These are phyloP conservation scores for Ovibos moschatus DNA, from an alignment of 2,113 vertebrate species.

Conservation along the genomic window DNA sequence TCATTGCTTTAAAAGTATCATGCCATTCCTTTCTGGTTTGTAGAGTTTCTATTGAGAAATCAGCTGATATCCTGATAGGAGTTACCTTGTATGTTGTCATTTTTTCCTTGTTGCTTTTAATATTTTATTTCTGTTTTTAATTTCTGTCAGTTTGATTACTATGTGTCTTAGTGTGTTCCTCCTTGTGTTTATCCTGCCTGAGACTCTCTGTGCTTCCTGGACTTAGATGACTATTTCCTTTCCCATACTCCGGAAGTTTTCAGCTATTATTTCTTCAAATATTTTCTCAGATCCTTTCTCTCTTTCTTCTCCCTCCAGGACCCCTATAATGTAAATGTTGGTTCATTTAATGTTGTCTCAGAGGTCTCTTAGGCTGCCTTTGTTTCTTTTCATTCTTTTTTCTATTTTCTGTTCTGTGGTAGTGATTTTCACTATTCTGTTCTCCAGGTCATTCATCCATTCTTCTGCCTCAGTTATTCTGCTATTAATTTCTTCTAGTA, in stretches of 20 bases:
- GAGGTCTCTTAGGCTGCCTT: not conserved
- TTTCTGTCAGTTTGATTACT: not conserved
- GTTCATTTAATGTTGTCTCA: not conserved
- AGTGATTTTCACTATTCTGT: not conserved
- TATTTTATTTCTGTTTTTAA: not conserved
- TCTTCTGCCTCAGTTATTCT: not conserved
- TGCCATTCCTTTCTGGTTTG: not conserved
- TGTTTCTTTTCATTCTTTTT: not conserved
- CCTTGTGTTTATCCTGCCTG: not conserved
- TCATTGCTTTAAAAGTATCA: not conserved
- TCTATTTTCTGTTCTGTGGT: not conserved
- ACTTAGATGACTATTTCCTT: not conserved
- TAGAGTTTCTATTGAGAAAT: not conserved
- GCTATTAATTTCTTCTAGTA: not conserved
- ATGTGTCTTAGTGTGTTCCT: not conserved
- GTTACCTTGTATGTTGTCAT: not conserved
- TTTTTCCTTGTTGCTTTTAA: not conserved
- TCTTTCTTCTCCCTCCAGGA: not conserved
- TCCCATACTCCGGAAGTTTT: not conserved
- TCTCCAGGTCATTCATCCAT: not conserved
- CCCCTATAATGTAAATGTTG: not conserved
- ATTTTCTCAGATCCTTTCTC: not conserved
- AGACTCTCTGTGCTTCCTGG: not conserved
- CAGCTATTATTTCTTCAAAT: not conserved
- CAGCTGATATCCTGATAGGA: not conserved